Evolutionary conservation across 2,113 vertebrate species (phyloP).

Genomic region (Cettia cetti): DNA sequence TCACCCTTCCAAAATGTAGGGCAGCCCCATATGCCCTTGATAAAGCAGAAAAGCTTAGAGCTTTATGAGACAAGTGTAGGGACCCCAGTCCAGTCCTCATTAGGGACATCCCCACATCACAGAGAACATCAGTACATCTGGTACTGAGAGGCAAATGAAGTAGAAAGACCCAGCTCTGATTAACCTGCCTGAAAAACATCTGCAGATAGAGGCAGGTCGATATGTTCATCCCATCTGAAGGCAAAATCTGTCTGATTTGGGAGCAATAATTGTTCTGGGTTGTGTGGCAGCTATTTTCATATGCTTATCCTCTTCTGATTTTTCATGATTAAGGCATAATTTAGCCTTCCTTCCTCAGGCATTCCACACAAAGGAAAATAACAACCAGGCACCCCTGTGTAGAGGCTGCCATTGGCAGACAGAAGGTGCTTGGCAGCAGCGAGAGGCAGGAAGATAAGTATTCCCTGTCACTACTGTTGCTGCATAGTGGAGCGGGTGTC

Average conservation of each 20-base stretch:
- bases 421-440: background rate
- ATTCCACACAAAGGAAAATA: background rate
- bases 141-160: background rate
- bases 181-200: background rate
- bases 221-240: background rate
- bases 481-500: background rate
- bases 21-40: background rate
- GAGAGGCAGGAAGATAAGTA: background rate
- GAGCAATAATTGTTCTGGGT: background rate
- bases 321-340: background rate
- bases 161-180: background rate
- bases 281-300: background rate
- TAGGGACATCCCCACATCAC: background rate
- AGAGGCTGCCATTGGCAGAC: background rate
- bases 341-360: background rate
- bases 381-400: background rate
- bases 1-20: background rate
- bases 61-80: background rate
- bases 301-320: background rate
- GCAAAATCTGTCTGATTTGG: background rate
- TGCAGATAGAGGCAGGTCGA: background rate
- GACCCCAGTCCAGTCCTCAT: background rate
- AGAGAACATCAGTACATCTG: background rate
- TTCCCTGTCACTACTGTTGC: background rate
- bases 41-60: background rate